These are phyloP conservation scores for Carterocephalus palaemon DNA, from an alignment of 2,888 invertebrate species.

Conservation along the genomic window DNA sequence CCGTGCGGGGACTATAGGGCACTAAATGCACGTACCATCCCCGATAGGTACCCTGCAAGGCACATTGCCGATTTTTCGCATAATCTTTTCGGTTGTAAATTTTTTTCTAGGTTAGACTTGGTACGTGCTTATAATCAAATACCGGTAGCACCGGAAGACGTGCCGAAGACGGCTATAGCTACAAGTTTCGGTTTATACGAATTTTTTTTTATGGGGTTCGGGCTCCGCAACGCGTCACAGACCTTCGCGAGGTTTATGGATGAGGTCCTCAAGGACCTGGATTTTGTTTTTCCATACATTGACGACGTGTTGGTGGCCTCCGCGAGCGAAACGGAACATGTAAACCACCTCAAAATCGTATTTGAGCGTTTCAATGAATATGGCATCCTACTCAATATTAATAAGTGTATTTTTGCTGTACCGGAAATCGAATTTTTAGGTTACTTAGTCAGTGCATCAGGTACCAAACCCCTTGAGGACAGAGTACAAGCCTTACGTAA, in stretches of 20 bases:
- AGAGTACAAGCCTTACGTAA: constrained; percentile 13
- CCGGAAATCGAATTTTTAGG: constrained; percentile 3
- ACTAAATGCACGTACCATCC: constrained; percentile 18
- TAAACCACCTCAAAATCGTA: not conserved
- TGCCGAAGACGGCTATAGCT: constrained; percentile 40
- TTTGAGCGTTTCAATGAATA: constrained; percentile 4
- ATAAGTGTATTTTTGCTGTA: not conserved
- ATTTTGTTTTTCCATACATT: constrained; percentile 32
- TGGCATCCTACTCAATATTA: not conserved
- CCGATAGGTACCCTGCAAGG: constrained; percentile 15
- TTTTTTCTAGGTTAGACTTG: constrained; percentile 16
- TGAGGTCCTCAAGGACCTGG: not conserved
- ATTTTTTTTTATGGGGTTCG: constrained; percentile 41
- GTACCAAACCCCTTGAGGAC: not conserved
- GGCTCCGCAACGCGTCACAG: constrained; percentile 50
- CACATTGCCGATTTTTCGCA: constrained; percentile 24
- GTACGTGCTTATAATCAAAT: constrained; percentile 47
- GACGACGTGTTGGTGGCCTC: constrained; percentile 39
- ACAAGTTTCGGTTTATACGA: constrained; percentile 41
- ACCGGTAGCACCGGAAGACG: constrained; percentile 38
- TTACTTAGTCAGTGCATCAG: not conserved
- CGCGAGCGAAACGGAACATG: constrained; percentile 15
- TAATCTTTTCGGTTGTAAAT: constrained; percentile 7
- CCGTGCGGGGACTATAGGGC: constrained; percentile 20
- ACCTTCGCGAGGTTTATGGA: constrained; percentile 28